These are phyloP conservation scores for Siniperca knerii DNA, from an alignment of 2,113 vertebrate species.

Conservation along the genomic window DNA sequence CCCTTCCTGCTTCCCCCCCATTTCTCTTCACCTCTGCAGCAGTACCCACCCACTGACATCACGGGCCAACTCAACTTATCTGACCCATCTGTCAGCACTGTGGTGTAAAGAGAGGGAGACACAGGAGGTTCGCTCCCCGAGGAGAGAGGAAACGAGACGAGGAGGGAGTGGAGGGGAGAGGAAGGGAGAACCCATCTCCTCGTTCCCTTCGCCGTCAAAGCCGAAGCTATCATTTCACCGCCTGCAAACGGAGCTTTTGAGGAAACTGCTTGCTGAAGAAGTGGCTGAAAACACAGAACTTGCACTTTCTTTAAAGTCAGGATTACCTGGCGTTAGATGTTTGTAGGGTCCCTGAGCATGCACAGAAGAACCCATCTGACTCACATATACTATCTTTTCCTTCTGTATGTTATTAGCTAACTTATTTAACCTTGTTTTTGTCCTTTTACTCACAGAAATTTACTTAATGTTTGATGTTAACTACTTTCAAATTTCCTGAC, in stretches of 20 bases:
- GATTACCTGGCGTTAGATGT: slow-evolving; percentile 59
- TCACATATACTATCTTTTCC: slow-evolving; percentile 63
- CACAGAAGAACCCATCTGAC: slow-evolving; percentile 58
- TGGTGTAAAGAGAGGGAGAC: slow-evolving; percentile 87
- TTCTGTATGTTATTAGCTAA: slow-evolving; percentile 66
- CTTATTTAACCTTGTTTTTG: slow-evolving; percentile 65
- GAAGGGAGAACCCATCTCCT: slow-evolving; percentile 33
- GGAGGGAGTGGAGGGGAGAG: slow-evolving; percentile 43
- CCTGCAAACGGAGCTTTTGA: slow-evolving; percentile 25
- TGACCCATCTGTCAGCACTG: slow-evolving; percentile 99
- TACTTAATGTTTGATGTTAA: slow-evolving; percentile 70
- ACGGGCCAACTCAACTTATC: slow-evolving; percentile 99
- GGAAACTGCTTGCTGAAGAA: slow-evolving; percentile 40
- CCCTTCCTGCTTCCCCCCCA: slow-evolving; percentile 24
- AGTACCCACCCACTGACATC: slow-evolving; percentile 98
- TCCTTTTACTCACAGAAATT: slow-evolving; percentile 54
- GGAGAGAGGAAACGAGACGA: slow-evolving; percentile 71
- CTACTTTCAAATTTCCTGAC: slow-evolving; percentile 32
- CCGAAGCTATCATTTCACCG: slow-evolving; percentile 46
- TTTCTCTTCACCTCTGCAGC: slow-evolving; percentile 89
- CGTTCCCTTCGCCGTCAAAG: slow-evolving; percentile 25
- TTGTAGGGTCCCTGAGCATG: slow-evolving; percentile 73
- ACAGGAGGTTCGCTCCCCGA: slow-evolving; percentile 39
- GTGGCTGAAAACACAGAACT: slow-evolving; percentile 59
- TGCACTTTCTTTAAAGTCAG: slow-evolving; percentile 72